A percentile compares a stretch with the other conserved stretches of the same genome.
phyloP scores from a whole-genome alignment of 1,140 invertebrate species.

The Procambarus clarkii region DNA sequence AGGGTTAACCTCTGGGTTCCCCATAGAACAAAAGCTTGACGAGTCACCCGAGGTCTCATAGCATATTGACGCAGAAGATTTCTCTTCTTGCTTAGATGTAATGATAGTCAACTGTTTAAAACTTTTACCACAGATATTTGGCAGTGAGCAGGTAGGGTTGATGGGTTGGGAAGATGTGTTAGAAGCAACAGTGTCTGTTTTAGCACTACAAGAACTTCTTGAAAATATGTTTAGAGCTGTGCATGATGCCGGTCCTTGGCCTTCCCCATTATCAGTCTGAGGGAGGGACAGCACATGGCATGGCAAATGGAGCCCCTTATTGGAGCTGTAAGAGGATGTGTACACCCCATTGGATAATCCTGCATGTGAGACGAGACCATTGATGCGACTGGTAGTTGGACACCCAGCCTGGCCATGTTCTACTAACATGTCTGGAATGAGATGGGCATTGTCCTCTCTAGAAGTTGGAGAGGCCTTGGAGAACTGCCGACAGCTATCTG shows the following conservation, averaged over 20 bases:
- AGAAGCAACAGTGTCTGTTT: background rate
- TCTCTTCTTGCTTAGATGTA: conserved; percentile 3
- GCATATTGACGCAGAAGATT: background rate
- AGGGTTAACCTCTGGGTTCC: background rate
- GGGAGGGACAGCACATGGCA: conserved; percentile 32
- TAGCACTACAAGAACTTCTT: conserved; percentile 4
- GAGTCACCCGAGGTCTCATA: background rate
- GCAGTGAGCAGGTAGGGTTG: conserved; percentile 30
- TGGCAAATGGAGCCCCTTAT: conserved; percentile 21
- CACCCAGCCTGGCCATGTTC: background rate
- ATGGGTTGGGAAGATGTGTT: background rate
- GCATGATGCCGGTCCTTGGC: background rate
- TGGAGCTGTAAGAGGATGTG: background rate
- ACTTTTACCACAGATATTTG: conserved; percentile 37
- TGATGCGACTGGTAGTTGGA: conserved; percentile 9
- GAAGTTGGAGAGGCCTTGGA: conserved; percentile 13
- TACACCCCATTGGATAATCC: conserved; percentile 31
- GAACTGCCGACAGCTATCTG: background rate
- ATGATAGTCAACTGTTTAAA: conserved; percentile 37
- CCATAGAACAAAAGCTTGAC: background rate
- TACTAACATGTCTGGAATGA: conserved; percentile 13
- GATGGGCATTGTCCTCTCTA: conserved; percentile 23
- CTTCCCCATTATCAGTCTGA: conserved; percentile 29
- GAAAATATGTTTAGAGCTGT: background rate
- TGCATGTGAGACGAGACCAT: conserved; percentile 18